phyloP scores from a whole-genome alignment of 2,113 vertebrate genomes.

The Lates calcarifer region DNA sequence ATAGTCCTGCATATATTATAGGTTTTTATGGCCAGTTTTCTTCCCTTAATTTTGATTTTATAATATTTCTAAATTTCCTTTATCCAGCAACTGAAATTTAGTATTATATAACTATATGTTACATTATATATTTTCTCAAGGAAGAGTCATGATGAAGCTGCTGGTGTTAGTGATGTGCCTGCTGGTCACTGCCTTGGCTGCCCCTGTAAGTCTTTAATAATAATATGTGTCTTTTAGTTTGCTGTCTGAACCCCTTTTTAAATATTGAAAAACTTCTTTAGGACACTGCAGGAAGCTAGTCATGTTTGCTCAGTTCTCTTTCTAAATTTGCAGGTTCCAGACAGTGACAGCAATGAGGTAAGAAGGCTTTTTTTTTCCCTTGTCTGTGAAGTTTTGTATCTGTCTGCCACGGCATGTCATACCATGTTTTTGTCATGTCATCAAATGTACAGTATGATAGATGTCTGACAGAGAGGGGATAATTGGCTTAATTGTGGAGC shows the following conservation, averaged over 20 bases:
- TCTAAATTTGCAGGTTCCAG: conserved; percentile 67
- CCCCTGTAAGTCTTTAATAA: conserved; percentile 76
- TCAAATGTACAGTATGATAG: conserved; percentile 26
- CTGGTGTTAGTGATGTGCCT: conserved; percentile 74
- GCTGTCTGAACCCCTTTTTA: neutral
- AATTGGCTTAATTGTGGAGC: conserved; percentile 47
- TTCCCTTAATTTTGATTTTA: neutral
- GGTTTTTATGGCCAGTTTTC: neutral
- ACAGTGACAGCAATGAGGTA: conserved; percentile 80
- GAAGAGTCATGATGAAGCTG: conserved; percentile 67
- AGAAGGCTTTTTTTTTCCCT: neutral
- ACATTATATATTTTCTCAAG: neutral
- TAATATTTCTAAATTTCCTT: neutral
- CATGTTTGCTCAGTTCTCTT: conserved; percentile 6
- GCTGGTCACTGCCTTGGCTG: conserved; percentile 65
- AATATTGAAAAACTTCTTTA: conserved; percentile 6
- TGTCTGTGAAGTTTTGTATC: neutral
- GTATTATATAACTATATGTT: neutral
- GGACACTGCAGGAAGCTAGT: neutral
- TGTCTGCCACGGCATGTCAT: conserved; percentile 21
- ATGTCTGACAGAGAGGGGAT: conserved; percentile 37
- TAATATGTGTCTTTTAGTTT: neutral
- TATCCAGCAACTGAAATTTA: neutral
- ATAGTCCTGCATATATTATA: neutral
- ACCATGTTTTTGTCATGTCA: conserved; percentile 54